A percentile compares a stretch with the other conserved stretches of the same genome.
These are phyloP conservation scores for Acrobasis repandana DNA, from an alignment of 2,888 invertebrate genomes.

Conservation along the genomic window DNA sequence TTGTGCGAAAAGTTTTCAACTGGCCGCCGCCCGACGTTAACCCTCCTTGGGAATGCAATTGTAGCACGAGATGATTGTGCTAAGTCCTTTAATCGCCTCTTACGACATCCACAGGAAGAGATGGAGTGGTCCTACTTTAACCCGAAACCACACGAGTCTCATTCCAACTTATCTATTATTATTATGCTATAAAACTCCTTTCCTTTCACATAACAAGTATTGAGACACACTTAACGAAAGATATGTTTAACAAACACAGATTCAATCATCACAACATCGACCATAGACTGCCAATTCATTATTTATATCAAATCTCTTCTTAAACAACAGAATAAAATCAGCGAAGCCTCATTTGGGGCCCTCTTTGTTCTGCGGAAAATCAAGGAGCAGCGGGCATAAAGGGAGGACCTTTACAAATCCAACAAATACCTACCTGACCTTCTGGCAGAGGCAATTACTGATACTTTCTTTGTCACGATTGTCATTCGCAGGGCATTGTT, in stretches of 20 bases:
- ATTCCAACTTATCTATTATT: no score
- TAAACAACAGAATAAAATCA: slow-evolving; percentile 50
- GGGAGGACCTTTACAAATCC: slow-evolving; percentile 56
- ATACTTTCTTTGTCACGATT: slow-evolving; percentile 59
- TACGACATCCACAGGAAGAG: no score
- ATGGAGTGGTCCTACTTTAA: no score
- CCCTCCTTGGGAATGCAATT: no score
- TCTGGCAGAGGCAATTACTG: slow-evolving; percentile 57
- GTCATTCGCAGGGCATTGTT: slow-evolving; percentile 45
- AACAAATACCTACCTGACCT: slow-evolving; percentile 58
- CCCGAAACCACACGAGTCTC: no score
- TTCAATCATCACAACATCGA: not conserved
- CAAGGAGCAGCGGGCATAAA: slow-evolving; percentile 54
- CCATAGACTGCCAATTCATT: not conserved
- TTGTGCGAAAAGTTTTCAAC: no score
- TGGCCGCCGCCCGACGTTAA: no score
- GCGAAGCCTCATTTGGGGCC: slow-evolving; percentile 52
- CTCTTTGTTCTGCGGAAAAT: slow-evolving; percentile 68
- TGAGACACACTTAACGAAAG: no score
- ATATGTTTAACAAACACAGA: not conserved
- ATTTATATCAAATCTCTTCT: slow-evolving; percentile 25
- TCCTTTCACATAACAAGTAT: no score
- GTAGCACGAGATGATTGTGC: no score
- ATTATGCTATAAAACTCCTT: no score
- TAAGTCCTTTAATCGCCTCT: no score